Evolutionary conservation across 2,888 invertebrate species (phyloP).

Genomic region (Macrophya alboannulata): DNA sequence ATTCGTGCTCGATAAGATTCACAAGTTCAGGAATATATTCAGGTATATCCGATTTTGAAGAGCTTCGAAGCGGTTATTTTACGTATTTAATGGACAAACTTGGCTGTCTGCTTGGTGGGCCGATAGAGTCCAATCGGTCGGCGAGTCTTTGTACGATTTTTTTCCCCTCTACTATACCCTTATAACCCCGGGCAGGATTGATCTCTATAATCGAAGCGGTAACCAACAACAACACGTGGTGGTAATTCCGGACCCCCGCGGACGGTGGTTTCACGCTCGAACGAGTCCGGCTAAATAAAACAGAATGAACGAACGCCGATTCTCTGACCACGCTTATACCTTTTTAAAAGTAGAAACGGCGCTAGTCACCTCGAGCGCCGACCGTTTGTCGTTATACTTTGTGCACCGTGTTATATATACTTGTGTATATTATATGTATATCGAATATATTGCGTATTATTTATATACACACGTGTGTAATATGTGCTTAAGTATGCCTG

Average conservation of each 20-base stretch:
- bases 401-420: conserved; percentile 2
- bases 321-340: conserved; percentile 33
- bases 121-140: not conserved
- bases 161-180: not conserved
- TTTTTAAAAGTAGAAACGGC: conserved; percentile 27
- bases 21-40: not conserved
- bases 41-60: not conserved
- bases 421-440: not conserved
- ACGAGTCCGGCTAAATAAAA: conserved; percentile 59
- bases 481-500: not conserved
- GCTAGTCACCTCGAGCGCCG: conserved; percentile 50
- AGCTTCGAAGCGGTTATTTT: not conserved
- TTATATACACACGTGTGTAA: not conserved
- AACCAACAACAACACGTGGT: conserved; percentile 47
- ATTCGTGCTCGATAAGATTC: not conserved
- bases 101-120: not conserved
- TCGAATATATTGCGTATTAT: not conserved
- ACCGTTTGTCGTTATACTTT: conserved; percentile 13
- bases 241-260: conserved; percentile 71
- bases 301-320: not conserved
- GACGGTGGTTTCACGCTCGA: conserved; percentile 76
- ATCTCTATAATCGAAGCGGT: conserved; percentile 47
- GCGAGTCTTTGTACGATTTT: conserved; percentile 30
- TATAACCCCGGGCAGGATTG: conserved; percentile 44
- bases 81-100: not conserved